Evolutionary conservation across 2,797 vertebrate genomes (phyloP).

Genomic region (Denticeps clupeoides): DNA sequence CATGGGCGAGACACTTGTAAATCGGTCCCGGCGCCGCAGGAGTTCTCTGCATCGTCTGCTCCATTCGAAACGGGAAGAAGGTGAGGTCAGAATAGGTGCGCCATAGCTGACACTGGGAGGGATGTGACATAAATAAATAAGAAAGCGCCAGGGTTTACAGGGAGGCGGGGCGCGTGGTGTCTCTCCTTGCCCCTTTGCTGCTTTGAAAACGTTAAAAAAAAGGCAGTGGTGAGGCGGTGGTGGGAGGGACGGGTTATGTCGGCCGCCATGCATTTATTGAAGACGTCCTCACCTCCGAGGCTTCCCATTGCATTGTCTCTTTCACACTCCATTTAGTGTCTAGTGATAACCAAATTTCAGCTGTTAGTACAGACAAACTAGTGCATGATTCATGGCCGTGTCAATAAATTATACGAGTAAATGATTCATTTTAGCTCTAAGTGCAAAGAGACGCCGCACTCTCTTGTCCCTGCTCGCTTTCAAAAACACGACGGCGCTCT

Average conservation of each 20-base stretch:
- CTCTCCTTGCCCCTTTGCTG: too few species aligned
- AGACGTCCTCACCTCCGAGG: conserved; percentile 24
- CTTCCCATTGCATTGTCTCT: too few species aligned
- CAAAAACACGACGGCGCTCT: neutral
- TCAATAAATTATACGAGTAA: conserved; percentile 57
- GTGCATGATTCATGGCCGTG: conserved; percentile 49
- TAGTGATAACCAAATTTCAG: conserved; percentile 30
- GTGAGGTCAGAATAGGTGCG: neutral
- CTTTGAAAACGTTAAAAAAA: too few species aligned
- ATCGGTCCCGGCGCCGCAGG: conserved; percentile 9
- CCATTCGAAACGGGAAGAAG: neutral
- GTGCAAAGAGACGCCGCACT: conserved; percentile 42
- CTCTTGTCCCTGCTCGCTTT: conserved; percentile 33
- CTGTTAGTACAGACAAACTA: conserved; percentile 32
- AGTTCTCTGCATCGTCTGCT: neutral
- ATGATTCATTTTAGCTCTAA: conserved; percentile 51
- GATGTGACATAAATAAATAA: neutral
- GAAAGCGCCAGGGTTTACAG: too few species aligned
- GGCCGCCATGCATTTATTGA: conserved; percentile 23
- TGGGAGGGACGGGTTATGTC: neutral
- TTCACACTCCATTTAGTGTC: too few species aligned
- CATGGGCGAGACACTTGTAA: conserved; percentile 24
- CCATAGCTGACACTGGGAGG: neutral
- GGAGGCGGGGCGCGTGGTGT: too few species aligned
- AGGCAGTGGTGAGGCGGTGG: too few species aligned